Base-by-base conservation (phyloP, 2,888 invertebrate genomes). In the Allacma fusca region DNA sequence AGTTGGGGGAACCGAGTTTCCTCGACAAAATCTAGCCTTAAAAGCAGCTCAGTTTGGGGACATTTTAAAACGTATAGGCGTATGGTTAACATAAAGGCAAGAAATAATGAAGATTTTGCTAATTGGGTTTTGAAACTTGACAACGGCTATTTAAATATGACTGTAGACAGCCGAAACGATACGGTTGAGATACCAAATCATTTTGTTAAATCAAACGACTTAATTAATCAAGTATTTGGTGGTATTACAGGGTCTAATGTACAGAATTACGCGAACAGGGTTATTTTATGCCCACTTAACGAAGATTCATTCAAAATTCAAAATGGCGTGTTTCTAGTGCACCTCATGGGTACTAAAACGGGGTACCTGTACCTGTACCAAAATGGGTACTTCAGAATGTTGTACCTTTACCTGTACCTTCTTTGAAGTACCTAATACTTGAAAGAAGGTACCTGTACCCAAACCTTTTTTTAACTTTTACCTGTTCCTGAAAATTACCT, bases 41-140 rank as follows among this genome's bases (percentile, higher is more conserved):
- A 81, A 57, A 43, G 21, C n/a, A 68, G 44, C 50, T 13, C 16
- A n/a, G n/a, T 0, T 82, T 81, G 83, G n/a, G n/a, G n/a, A n/a
- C n/a, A n/a, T n/a, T n/a, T n/a, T n/a, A n/a, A n/a, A n/a, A n/a
- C n/a, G n/a, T 59, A 78, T 19, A 50, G 43, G 13, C 72, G 80
- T 1, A 50, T n/a, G 7, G 59, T 19, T 2, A 82, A 81, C 62
- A 80, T 81, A 77, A 69, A 81, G 44, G 71, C 75, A 21, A 57
- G 13, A 1, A 72, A 75, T 28, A 16, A 50, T 7, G 16, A 44
- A 16, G 59, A 62, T 28, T 70, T 40, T 62, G 23, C 64, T 0
- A 21, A 74, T 9, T 79, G 73, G 70, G 28, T 75, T 16, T 24
- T 78, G 21, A 19, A 75, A 16, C 16, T 79, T 24, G 79, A 78